These are phyloP conservation scores for Erpornis zantholeuca DNA, from an alignment of 2,113 vertebrate genomes.

Conservation along the genomic window DNA sequence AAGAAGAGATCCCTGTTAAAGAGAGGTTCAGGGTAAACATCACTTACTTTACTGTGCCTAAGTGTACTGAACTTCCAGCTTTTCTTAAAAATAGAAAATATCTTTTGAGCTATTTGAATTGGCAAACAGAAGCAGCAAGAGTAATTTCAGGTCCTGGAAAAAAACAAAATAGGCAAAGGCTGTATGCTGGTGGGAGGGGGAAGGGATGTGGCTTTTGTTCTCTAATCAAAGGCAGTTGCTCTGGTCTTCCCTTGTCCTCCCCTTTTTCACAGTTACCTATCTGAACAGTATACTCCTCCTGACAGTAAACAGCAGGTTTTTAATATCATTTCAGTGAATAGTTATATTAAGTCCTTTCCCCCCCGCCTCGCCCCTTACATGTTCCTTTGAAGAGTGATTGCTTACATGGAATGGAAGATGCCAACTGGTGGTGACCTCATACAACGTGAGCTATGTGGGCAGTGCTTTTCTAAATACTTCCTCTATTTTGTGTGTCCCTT, in stretches of 20 bases:
- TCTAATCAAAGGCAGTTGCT: background rate
- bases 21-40: background rate
- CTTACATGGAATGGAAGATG: background rate
- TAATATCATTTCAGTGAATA: background rate
- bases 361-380: accelerated
- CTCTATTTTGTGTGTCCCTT: background rate
- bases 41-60: background rate
- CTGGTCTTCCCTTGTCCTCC: background rate
- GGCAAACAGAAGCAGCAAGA: background rate
- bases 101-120: background rate
- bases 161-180: background rate
- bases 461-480: background rate
- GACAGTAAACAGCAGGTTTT: background rate
- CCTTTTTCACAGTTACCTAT: background rate
- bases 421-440: background rate
- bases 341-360: background rate
- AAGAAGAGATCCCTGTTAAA: background rate
- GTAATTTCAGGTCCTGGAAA: background rate
- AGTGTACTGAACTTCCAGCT: background rate
- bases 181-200: background rate
- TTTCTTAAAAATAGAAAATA: background rate
- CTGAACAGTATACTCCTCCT: accelerated
- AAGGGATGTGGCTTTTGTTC: background rate
- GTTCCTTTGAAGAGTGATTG: background rate
- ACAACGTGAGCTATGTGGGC: background rate